These are phyloP conservation scores for Aspidiotus rigidus DNA, from an alignment of 2,888 invertebrate species.

Conservation along the genomic window DNA sequence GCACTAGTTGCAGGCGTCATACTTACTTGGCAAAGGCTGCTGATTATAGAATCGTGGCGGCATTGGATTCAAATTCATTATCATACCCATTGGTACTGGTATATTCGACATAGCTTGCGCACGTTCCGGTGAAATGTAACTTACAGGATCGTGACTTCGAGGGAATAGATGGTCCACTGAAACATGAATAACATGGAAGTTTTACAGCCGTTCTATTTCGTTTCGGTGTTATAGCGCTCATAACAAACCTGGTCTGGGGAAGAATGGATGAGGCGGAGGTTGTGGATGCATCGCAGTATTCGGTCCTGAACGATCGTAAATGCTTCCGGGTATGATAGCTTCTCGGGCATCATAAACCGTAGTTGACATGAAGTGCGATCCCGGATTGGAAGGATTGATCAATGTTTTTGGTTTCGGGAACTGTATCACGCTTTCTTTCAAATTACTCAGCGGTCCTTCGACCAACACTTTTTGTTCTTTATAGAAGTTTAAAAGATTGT, in stretches of 20 bases:
- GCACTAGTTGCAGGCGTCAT: too few species aligned
- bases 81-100: conserved; percentile 89
- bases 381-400: conserved; percentile 87
- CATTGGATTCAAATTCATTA: conserved; percentile 77
- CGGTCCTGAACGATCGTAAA: conserved; percentile 66
- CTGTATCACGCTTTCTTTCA: conserved; percentile 92
- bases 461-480: conserved; percentile 95
- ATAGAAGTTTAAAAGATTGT: conserved; percentile 91
- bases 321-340: conserved; percentile 84
- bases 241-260: conserved; percentile 31
- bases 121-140: conserved; percentile 81
- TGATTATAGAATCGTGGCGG: conserved; percentile 68
- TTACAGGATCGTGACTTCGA: conserved; percentile 70
- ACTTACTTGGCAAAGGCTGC: conserved; percentile 36
- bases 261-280: conserved; percentile 35
- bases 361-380: conserved; percentile 94
- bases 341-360: conserved; percentile 95
- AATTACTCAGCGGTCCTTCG: conserved; percentile 92
- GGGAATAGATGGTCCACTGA: conserved; percentile 52
- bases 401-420: conserved; percentile 96
- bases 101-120: conserved; percentile 62
- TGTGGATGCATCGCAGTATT: conserved; percentile 32
- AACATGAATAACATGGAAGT: conserved; percentile 8
- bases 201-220: background rate
- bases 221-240: background rate